A percentile compares a stretch with the other conserved stretches of the same genome.
phyloP scores from a whole-genome alignment of 2,888 invertebrate genomes.

The Morpho deidamia region DNA sequence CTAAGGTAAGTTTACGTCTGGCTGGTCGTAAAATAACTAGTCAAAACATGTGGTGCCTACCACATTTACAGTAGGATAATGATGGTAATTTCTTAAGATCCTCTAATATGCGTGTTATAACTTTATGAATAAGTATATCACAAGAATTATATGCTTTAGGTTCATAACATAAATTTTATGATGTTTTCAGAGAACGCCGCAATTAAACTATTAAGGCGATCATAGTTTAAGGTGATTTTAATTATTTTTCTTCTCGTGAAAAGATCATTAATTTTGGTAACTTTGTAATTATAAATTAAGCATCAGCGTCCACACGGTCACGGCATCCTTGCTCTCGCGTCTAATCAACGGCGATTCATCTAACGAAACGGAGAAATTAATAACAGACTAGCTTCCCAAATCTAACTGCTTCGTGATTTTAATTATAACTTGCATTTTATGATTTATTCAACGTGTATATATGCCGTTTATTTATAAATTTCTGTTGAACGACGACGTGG shows the following conservation, averaged over 20 bases:
- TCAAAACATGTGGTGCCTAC: too few species aligned
- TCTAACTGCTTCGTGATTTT: constrained; percentile 67
- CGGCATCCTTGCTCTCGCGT: constrained; percentile 45
- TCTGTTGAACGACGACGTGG: constrained; percentile 6
- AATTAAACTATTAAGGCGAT: constrained; percentile 15
- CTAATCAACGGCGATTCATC: constrained; percentile 74
- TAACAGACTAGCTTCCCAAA: constrained; percentile 65
- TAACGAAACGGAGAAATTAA: constrained; percentile 69
- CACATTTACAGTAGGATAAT: too few species aligned
- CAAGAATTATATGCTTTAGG: too few species aligned
- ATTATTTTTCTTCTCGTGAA: constrained; percentile 42
- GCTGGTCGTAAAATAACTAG: too few species aligned
- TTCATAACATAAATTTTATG: too few species aligned
- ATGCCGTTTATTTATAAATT: constrained; percentile 58
- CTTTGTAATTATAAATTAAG: constrained; percentile 61
- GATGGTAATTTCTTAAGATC: too few species aligned
- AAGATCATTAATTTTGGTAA: constrained; percentile 58
- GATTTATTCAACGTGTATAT: constrained; percentile 65
- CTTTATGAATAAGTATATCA: too few species aligned
- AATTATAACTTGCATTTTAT: constrained; percentile 61
- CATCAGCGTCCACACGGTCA: constrained; percentile 66
- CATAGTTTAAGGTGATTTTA: constrained; percentile 22
- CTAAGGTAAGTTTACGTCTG: too few species aligned
- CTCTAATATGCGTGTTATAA: too few species aligned
- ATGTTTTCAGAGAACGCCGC: constrained; percentile 9